Base-by-base conservation (phyloP, 2,797 vertebrate genomes). In the Atherinosoma microstoma region DNA sequence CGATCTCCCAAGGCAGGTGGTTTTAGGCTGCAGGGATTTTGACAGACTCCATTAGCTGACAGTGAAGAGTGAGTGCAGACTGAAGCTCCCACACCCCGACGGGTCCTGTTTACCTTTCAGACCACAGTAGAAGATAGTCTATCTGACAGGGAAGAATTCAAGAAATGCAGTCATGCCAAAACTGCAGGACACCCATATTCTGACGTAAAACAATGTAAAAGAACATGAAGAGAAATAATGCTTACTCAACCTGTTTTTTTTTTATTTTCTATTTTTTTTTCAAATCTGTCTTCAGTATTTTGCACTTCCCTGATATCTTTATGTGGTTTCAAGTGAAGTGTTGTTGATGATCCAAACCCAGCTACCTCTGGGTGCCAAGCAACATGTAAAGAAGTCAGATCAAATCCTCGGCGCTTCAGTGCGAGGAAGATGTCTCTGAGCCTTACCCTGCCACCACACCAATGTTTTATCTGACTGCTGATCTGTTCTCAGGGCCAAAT, bases 11-110 rank as follows among this genome's bases (percentile, higher is more conserved):
- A 77, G 78, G 82, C 85, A 88, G 88, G 84, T 89, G 89, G 76
- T 87, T 91, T 90, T 63, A 82, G 76, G 75, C 83, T 76, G 73
- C 78, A 67, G 79, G 82, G 78, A 79, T 84, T 91, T 84, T 92
- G 89, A 93, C 89, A 90, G 84, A 73, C 78, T 87, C 82, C 85
- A 90, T 91, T 89, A 91, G 86, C 80, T 64, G 89, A 90, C 84
- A 86, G 75, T 65, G 78, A 79, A 73, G 86, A 90, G 84, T 58
- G 60, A 87, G 82, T 59, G 54, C 84, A 85, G 84, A 76, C 74
- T 66, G 68, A 60, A 76, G 62, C 82, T 83, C 75, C 51, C 64
- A 73, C 86, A 90, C 80, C 87, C 91, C 85, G 87, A 57, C 49
- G 73, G 89, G 89, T 78, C 75, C 75, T 87, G 87, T 91, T 91